Evolutionary conservation across 2,888 invertebrate genomes (phyloP), one percentile per base, ranked within the genome.

Genomic region (Halocaridina rubra): DNA sequence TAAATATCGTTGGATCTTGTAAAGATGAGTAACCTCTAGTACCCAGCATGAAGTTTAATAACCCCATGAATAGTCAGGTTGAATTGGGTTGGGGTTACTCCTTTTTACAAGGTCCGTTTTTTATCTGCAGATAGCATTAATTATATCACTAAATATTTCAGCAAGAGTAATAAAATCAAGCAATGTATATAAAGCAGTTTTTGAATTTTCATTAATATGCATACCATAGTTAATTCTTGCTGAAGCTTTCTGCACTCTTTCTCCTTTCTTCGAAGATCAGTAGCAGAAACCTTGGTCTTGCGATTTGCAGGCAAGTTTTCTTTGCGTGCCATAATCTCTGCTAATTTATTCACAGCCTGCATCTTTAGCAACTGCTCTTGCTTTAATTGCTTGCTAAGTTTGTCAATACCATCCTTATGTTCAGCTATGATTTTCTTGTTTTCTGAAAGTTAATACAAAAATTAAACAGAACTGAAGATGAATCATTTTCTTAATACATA

Each of bases 301-400:
- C 94, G 94, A 92, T 96, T 94, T 81, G 95, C 94, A 72, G 94
- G 94, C 81, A 94, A 94, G 90, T 95, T 93, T 90, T 95, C 95
- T 90, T 96, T 97, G 90, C 98, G 94, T 91, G 98, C 97, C 96
- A 99, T 96, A 86, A 99, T 96, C 92, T 99, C 98, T 4, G 98
- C 97, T 88, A 99, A 93, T 91, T 99, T 99, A 91, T 98, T 97
- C 88, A 99, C 97, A 76, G 98, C 98, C 92, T 98, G 96, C 91
- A 96, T 95, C 91, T 97, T 97, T 90, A 97, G 93, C 90, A 97
- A 92, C 90, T 95, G 95, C 92, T 97, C 97, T 27, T 95, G 96
- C 91, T 96, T 95, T 90, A 97, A 93, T 91, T 96, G 96, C 90
- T 94, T 95, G 90, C 93, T 94, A 90, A 97, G 93, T 89, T 95